phyloP scores from a whole-genome alignment of 2,797 vertebrate genomes.

The Squalus acanthias region DNA sequence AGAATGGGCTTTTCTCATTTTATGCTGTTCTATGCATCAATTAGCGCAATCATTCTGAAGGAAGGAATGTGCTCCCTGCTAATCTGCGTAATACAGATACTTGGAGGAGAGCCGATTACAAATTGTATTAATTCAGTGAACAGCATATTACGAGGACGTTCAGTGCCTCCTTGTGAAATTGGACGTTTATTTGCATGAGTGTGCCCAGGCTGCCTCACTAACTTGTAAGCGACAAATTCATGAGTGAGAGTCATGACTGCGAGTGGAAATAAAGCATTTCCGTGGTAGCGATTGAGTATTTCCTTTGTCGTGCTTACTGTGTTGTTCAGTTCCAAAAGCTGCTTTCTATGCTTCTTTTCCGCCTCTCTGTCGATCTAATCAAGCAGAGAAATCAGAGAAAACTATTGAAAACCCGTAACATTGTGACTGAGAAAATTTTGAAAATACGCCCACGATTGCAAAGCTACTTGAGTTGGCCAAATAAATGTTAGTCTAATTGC shows the following conservation, averaged over 20 bases:
- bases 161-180: not conserved
- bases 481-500: not conserved
- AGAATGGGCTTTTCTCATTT: not conserved
- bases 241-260: not conserved
- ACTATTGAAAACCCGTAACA: not conserved
- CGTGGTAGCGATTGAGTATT: not conserved
- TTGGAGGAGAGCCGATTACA: not conserved
- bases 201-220: not conserved
- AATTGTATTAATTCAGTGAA: not conserved
- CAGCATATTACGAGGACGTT: not conserved
- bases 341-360: not conserved
- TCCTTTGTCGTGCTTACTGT: not conserved
- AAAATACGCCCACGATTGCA: not conserved
- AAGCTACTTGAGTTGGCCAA: not conserved
- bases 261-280: not conserved
- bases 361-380: not conserved
- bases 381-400: constrained; percentile 6
- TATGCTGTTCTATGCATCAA: not conserved
- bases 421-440: not conserved
- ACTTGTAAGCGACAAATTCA: not conserved
- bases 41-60: not conserved
- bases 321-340: not conserved
- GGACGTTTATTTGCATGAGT: not conserved
- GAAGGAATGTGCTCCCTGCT: not conserved
- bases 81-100: not conserved